Evolutionary conservation across 2,113 vertebrate species (phyloP).

Genomic region (Myotis davidii): DNA sequence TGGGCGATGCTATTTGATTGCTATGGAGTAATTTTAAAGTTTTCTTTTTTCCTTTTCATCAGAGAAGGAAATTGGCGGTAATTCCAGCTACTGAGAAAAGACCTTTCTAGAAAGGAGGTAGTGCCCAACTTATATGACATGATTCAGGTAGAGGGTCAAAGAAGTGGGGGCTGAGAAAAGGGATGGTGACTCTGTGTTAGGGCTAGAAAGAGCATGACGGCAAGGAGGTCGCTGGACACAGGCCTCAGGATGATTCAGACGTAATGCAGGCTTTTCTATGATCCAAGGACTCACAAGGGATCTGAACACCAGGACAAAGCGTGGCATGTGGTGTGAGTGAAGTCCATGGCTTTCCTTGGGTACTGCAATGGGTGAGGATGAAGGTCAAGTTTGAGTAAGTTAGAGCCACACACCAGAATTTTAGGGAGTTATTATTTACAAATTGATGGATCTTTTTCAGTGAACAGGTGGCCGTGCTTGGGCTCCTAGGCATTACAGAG

Average conservation of each 20-base stretch:
- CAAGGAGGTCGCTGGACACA: not conserved
- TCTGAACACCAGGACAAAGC: not conserved
- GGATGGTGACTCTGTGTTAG: fast-evolving
- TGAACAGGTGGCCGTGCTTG: not conserved
- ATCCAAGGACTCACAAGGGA: not conserved
- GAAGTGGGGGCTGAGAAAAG: not conserved
- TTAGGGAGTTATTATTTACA: not conserved
- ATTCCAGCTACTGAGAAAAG: not conserved
- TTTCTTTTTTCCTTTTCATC: not conserved
- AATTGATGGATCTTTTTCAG: not conserved
- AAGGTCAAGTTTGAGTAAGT: not conserved
- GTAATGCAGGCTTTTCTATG: not conserved
- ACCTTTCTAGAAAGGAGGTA: not conserved
- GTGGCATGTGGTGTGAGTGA: not conserved
- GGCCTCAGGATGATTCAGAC: not conserved
- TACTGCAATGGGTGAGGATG: not conserved
- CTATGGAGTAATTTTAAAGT: not conserved
- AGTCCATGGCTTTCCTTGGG: not conserved
- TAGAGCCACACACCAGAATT: not conserved
- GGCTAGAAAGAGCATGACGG: not conserved
- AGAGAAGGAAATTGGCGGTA: not conserved
- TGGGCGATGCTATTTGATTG: not conserved
- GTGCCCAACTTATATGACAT: not conserved
- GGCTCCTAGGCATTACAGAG: not conserved
- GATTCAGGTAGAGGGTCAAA: not conserved